A percentile compares a stretch with the other conserved stretches of the same genome.
Evolutionary conservation across 2,797 vertebrate genomes (phyloP).

Genomic region (Pseudomugil gertrudae): DNA sequence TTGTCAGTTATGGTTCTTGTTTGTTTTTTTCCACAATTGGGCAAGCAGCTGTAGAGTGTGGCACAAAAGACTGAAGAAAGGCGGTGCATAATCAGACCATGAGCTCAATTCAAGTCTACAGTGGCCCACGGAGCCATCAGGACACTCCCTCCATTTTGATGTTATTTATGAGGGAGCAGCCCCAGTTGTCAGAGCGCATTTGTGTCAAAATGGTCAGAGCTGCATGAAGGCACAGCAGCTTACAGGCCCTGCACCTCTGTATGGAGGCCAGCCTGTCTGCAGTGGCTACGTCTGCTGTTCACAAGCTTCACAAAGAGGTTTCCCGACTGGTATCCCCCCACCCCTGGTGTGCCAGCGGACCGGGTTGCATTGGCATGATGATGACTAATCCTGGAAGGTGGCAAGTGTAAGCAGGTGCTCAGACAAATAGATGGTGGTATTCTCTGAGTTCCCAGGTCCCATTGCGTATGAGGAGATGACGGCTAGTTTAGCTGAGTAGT

Average conservation of each 20-base stretch:
- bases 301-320: conserved; percentile 70
- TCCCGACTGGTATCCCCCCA: conserved; percentile 55
- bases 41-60: conserved; percentile 64
- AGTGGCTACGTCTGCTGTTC: conserved; percentile 62
- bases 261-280: conserved; percentile 67
- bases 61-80: conserved; percentile 61
- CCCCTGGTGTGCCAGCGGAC: conserved; percentile 67
- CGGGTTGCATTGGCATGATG: conserved; percentile 69
- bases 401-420: conserved; percentile 78
- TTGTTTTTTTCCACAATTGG: conserved; percentile 15
- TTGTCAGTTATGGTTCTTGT: not conserved
- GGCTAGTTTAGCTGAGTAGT: conserved; percentile 71
- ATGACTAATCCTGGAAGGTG: conserved; percentile 78
- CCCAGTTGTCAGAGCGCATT: conserved; percentile 84
- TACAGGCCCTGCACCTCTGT: conserved; percentile 75
- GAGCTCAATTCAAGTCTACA: conserved; percentile 69
- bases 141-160: conserved; percentile 81
- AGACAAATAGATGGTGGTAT: conserved; percentile 73
- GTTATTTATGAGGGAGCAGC: conserved; percentile 85
- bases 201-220: conserved; percentile 86
- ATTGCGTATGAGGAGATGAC: conserved; percentile 62
- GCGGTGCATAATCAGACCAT: conserved; percentile 64
- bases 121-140: conserved; percentile 70
- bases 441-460: conserved; percentile 73
- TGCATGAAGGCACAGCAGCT: conserved; percentile 82